These are phyloP conservation scores for Zaprionus vittiger DNA, from an alignment of 1,140 invertebrate species.

Conservation along the genomic window DNA sequence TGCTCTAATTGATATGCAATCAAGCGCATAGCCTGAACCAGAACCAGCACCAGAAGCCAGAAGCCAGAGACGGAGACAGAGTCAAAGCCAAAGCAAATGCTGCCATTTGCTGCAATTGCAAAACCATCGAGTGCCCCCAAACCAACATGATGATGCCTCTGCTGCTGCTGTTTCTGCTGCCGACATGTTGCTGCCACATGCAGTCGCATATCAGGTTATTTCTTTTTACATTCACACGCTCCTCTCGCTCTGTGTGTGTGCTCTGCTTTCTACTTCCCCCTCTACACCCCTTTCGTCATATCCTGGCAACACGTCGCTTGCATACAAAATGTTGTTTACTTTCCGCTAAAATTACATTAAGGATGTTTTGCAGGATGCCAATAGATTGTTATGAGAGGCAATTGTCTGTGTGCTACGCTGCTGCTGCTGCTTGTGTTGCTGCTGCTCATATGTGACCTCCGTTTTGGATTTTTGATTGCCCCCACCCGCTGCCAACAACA, in stretches of 20 bases:
- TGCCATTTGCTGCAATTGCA: conserved; percentile 68
- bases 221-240: conserved; percentile 25
- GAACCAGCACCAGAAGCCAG: not conserved
- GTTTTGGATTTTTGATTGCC: conserved; percentile 48
- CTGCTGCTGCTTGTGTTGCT: not conserved
- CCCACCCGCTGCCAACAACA: not conserved
- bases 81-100: conserved; percentile 13
- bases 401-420: conserved; percentile 33
- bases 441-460: conserved; percentile 45
- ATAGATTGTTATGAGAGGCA: conserved; percentile 79
- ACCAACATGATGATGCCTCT: conserved; percentile 27
- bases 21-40: conserved; percentile 53
- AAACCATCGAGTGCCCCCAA: conserved; percentile 52
- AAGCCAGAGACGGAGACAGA: not conserved
- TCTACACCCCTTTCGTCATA: conserved; percentile 14
- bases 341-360: conserved; percentile 83
- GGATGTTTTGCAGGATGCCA: conserved; percentile 82
- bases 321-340: conserved; percentile 82
- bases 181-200: conserved; percentile 38
- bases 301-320: conserved; percentile 60
- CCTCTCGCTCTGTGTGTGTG: conserved; percentile 1
- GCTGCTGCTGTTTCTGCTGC: conserved; percentile 13
- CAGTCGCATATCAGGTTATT: conserved; percentile 41
- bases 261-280: conserved; percentile 39
- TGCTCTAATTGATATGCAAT: conserved; percentile 82